Conservation (phyloP, 2,797 vertebrate genomes). For the Anguilla obscura region DNA sequence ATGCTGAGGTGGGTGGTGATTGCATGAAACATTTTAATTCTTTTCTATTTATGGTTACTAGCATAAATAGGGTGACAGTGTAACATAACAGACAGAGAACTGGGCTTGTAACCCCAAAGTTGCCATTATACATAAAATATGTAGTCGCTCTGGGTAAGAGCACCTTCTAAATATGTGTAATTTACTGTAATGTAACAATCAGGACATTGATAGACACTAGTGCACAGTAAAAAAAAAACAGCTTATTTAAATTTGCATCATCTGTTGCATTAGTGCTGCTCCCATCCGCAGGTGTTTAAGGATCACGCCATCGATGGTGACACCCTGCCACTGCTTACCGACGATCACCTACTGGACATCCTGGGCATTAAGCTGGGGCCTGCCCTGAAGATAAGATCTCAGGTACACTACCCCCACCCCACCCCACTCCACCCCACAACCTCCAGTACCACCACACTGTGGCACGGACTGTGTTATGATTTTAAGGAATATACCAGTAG, state of each 20-base stretch:
- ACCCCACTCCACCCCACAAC: background rate
- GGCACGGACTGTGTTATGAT: background rate
- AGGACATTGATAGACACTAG: background rate
- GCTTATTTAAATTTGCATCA: background rate
- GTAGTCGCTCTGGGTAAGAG: no score
- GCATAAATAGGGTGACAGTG: no score
- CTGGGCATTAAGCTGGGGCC: background rate
- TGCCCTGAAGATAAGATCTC: background rate
- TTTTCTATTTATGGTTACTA: background rate
- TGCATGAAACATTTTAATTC: background rate
- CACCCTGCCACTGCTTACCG: background rate
- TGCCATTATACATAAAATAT: no score
- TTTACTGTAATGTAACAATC: background rate
- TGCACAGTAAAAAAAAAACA: background rate
- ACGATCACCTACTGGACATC: background rate
- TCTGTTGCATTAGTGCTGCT: background rate
- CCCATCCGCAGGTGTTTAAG: background rate
- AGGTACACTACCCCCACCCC: background rate
- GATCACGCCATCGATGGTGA: background rate
- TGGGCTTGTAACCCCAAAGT: no score
- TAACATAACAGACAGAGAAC: no score
- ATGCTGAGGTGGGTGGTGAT: background rate
- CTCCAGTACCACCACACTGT: background rate
- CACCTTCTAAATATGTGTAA: no score
- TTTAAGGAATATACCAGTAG: no score